phyloP scores from a whole-genome alignment of 2,797 vertebrate species.

The Thalassophryne amazonica region DNA sequence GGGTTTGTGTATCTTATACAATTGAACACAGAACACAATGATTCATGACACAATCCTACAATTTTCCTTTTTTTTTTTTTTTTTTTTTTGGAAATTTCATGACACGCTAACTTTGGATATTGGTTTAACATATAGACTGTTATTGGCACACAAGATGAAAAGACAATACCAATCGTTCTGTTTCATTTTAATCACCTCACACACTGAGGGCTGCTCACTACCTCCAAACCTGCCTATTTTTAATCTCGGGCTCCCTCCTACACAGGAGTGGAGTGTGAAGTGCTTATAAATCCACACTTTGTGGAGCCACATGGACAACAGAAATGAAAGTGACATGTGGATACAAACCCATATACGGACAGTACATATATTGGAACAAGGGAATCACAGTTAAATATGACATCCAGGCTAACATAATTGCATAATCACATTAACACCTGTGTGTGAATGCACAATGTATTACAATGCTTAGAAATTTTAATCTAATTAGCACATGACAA shows the following conservation, averaged over 20 bases:
- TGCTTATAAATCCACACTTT: slow-evolving; percentile 71
- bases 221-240: slow-evolving; percentile 77
- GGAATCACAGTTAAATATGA: slow-evolving; percentile 29
- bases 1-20: no score
- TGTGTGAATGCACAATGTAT: slow-evolving; percentile 23
- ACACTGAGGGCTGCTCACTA: slow-evolving; percentile 66
- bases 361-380: no score
- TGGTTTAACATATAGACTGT: slow-evolving; percentile 30
- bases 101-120: slow-evolving; percentile 3
- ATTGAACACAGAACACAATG: no score
- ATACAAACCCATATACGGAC: slow-evolving; percentile 53
- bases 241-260: slow-evolving; percentile 75
- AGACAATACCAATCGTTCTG: slow-evolving; percentile 45
- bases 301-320: slow-evolving; percentile 71
- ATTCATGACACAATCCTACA: neutral
- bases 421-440: slow-evolving; percentile 37
- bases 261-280: slow-evolving; percentile 74
- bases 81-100: slow-evolving; percentile 12
- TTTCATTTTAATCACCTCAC: slow-evolving; percentile 55
- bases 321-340: slow-evolving; percentile 68
- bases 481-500: slow-evolving; percentile 30
- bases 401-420: slow-evolving; percentile 55
- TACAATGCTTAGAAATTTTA: slow-evolving; percentile 23
- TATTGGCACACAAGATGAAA: slow-evolving; percentile 48
- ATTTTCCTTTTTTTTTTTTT: no score